Conservation (phyloP, 2,797 vertebrate genomes). For the Xenops minutus region DNA sequence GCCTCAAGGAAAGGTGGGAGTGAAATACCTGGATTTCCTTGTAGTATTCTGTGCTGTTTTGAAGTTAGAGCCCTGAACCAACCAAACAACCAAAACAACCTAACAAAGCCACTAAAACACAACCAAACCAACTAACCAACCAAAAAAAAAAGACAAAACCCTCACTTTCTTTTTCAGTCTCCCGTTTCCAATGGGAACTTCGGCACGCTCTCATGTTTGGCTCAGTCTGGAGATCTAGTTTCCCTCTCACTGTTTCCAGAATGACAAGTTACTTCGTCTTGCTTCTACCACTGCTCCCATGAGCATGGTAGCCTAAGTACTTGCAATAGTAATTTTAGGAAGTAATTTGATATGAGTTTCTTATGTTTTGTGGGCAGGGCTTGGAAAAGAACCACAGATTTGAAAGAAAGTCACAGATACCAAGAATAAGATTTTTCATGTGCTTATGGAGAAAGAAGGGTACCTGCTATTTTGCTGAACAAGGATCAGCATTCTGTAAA, state of each 20-base stretch:
- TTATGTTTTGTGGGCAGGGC: neutral
- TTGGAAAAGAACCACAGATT: neutral
- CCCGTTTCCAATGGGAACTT: neutral
- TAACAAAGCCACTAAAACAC: no score
- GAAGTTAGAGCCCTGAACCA: neutral
- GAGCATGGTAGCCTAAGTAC: neutral
- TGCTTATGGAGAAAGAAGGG: neutral
- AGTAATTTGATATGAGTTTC: neutral
- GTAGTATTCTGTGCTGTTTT: neutral
- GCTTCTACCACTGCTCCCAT: neutral
- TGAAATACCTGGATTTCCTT: neutral
- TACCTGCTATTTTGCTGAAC: neutral
- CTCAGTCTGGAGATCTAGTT: neutral
- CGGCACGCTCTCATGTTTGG: neutral
- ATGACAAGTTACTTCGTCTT: neutral
- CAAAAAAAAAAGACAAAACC: no score
- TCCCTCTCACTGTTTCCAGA: neutral
- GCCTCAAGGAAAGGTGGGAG: neutral
- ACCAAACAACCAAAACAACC: no score
- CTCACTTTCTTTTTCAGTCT: neutral
- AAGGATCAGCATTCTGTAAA: neutral
- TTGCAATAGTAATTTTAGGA: neutral
- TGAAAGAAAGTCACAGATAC: neutral
- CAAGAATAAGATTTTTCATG: neutral
- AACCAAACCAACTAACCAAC: neutral